Evolutionary conservation across 2,113 vertebrate species (phyloP), one percentile per base, ranked within the genome.

Genomic region (Vidua chalybeata): DNA sequence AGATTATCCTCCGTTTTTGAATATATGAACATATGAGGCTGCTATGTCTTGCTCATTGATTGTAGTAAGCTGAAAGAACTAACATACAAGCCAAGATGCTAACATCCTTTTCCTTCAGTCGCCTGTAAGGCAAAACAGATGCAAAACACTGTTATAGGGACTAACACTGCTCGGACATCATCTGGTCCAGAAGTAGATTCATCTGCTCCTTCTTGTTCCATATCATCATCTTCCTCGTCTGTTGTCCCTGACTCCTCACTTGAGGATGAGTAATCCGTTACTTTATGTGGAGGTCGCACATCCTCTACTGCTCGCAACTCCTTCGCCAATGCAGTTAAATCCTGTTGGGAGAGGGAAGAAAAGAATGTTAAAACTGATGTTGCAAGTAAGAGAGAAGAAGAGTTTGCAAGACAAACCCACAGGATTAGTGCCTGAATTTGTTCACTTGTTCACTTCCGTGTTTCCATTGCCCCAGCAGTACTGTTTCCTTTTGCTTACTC

Each of bases 201-300:
- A 75, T 99, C 99, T 3, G 98, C 98, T 39, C 97, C 99, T 81
- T 99, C 99, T 97, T 99, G 99, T 61, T 99, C 99, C 46, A 99
- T 98, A 23, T 99, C 99, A 33, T 99, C 99, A 3, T 99, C 99
- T 41, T 99, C 99, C 69, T 99, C 99, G 21, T 99, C 99, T 0
- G 99, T 99, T 4, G 99, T 99, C 84, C 99, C 99, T 0, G 99
- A 99, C 46, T 99, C 99, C 39, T 99, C 99, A 55, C 99, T 99
- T 75, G 99, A 99, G 30, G 99, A 99, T 2, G 99, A 99, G 91
- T 99, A 99, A 92, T 99, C 99, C 0, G 99, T 99, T 85, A 99
- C 99, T 97, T 99, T 99, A 95, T 99, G 99, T 2, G 98, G 98
- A 4, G 99, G 99, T 35, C 99, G 98, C 46, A 99, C 98, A 23